phyloP scores from a whole-genome alignment of 2,888 invertebrate species.

The Pollenia angustigena region DNA sequence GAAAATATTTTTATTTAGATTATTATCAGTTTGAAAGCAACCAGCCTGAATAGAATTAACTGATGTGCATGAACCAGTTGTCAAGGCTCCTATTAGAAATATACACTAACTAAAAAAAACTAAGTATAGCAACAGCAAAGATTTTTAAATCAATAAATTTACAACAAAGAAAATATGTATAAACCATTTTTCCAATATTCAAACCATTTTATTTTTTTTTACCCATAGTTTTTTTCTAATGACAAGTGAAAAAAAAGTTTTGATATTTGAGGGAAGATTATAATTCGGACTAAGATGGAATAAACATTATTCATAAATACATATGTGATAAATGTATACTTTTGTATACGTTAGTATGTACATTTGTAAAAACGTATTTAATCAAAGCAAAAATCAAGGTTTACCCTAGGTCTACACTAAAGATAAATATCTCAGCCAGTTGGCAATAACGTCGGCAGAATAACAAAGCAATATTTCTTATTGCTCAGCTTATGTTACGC shows the following conservation, averaged over 20 bases:
- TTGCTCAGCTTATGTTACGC: too few species aligned
- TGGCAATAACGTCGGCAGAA: too few species aligned
- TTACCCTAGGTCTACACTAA: too few species aligned
- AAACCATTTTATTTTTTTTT: too few species aligned
- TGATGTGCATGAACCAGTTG: slow-evolving; percentile 42
- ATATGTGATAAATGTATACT: not conserved
- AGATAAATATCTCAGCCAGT: too few species aligned
- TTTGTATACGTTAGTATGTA: not conserved
- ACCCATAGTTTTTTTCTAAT: too few species aligned
- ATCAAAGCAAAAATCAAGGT: not conserved
- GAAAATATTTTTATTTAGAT: not conserved
- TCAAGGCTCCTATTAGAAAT: slow-evolving; percentile 58
- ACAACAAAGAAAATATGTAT: slow-evolving; percentile 33
- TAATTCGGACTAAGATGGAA: too few species aligned
- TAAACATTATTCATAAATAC: not conserved
- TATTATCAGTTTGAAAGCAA: not conserved
- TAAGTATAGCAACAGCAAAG: slow-evolving; percentile 4
- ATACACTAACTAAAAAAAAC: not conserved
- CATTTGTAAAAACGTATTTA: not conserved
- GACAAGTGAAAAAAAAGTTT: too few species aligned
- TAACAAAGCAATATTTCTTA: too few species aligned
- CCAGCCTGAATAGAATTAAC: not conserved
- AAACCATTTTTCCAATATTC: not conserved
- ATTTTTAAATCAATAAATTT: slow-evolving; percentile 28
- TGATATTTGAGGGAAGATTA: too few species aligned